Evolutionary conservation across 2,113 vertebrate genomes (phyloP).

Genomic region (Numida meleagris): DNA sequence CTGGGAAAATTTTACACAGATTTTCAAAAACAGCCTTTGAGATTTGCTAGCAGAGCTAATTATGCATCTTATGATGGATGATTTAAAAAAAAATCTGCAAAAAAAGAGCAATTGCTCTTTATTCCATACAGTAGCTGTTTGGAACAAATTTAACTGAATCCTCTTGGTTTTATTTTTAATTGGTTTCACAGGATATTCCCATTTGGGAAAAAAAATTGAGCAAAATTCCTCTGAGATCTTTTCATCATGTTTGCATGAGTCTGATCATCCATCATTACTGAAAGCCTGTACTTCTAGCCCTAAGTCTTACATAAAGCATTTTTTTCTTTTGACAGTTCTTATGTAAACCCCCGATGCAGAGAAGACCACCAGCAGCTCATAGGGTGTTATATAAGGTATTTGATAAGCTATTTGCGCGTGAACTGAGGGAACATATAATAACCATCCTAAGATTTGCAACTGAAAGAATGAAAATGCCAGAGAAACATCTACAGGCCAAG

Average conservation of each 20-base stretch:
- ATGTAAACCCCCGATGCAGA: not conserved
- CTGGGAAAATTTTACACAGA: not conserved
- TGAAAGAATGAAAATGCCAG: slow-evolving; percentile 5
- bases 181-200: not conserved
- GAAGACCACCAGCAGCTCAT: not conserved
- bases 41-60: slow-evolving; percentile 1
- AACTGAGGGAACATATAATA: not conserved
- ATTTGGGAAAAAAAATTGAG: slow-evolving; percentile 11
- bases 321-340: not conserved
- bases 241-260: not conserved
- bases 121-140: not conserved
- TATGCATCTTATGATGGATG: not conserved
- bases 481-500: slow-evolving; percentile 10
- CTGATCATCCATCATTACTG: not conserved
- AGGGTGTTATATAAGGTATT: not conserved
- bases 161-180: slow-evolving; percentile 9
- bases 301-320: not conserved
- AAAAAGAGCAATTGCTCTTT: slow-evolving; percentile 10
- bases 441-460: not conserved
- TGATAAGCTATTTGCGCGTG: not conserved
- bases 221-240: not conserved
- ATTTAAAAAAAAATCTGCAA: not conserved
- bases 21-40: slow-evolving; percentile 1
- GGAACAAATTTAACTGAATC: slow-evolving; percentile 3
- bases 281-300: slow-evolving; percentile 4